Conservation (phyloP, 1,140 invertebrate species). For the Neodiprion fabricii region DNA sequence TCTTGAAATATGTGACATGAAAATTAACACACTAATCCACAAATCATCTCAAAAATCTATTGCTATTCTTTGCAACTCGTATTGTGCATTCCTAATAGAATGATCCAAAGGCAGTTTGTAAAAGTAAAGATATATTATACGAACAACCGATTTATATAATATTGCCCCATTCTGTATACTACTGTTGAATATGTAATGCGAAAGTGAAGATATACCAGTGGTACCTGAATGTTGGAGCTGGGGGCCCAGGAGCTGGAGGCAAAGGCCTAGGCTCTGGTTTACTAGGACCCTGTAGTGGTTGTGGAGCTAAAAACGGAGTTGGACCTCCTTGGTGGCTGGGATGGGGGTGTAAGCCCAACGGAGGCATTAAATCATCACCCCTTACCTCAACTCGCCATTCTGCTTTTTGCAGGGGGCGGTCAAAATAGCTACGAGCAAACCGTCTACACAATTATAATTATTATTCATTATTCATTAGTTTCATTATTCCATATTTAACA, state of each 20-base stretch:
- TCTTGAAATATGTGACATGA: no score
- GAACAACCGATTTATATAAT: constrained; percentile 18
- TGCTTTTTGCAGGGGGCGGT: constrained; percentile 63
- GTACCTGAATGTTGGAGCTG: constrained; percentile 84
- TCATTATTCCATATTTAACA: constrained; percentile 23
- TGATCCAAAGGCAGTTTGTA: neutral
- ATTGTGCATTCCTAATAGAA: neutral
- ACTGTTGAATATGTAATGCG: constrained; percentile 32
- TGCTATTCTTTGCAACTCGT: neutral
- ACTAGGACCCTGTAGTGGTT: constrained; percentile 68
- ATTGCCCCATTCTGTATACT: constrained; percentile 25
- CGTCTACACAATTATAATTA: constrained; percentile 38
- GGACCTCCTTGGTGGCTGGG: constrained; percentile 63
- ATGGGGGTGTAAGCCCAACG: constrained; percentile 56
- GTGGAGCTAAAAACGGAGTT: constrained; percentile 75
- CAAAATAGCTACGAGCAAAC: constrained; percentile 60
- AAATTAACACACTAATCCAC: neutral
- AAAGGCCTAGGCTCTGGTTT: constrained; percentile 64
- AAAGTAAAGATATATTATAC: neutral
- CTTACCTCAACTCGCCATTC: constrained; percentile 61
- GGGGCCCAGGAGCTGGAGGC: constrained; percentile 72
- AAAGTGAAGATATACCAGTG: constrained; percentile 58
- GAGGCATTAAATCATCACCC: constrained; percentile 55
- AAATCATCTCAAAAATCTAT: neutral
- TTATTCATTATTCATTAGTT: neutral